phyloP scores from a whole-genome alignment of 92 coral and sea anemone species.

The Ricordea florida region DNA sequence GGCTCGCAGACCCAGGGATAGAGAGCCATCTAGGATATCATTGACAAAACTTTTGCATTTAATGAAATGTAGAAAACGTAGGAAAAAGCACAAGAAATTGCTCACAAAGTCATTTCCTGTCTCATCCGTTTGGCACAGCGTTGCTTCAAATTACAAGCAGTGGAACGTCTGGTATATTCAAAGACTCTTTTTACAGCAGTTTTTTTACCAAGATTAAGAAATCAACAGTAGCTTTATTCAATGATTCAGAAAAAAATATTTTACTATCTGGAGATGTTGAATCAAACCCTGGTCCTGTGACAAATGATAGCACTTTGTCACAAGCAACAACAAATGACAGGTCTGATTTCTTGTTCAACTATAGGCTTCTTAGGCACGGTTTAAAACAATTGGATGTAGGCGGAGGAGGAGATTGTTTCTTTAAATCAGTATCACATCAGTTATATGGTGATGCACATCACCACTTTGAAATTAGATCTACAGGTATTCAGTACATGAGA shows the following conservation, averaged over 20 bases:
- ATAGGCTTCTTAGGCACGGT: constrained; percentile 22
- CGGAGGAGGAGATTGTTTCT: constrained; percentile 48
- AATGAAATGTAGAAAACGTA: constrained; percentile 42
- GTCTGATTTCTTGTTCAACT: background rate
- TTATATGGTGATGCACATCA: constrained; percentile 30
- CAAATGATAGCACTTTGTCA: background rate
- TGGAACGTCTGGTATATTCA: constrained; percentile 31
- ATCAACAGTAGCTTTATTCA: background rate
- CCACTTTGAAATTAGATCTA: constrained; percentile 18
- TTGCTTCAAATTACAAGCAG: constrained; percentile 40
- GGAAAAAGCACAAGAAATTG: constrained; percentile 19
- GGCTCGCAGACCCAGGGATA: constrained; percentile 24
- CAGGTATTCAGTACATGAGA: constrained; percentile 7
- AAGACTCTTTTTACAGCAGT: constrained; percentile 29
- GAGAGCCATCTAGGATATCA: constrained; percentile 36
- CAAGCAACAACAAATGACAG: background rate
- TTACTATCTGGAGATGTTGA: constrained; percentile 25
- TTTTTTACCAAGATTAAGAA: background rate
- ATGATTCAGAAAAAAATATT: background rate
- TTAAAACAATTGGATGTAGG: constrained; percentile 53
- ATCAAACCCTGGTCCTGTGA: constrained; percentile 1
- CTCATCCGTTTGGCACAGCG: constrained; percentile 28
- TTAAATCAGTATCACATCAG: constrained; percentile 52
- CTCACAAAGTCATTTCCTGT: constrained; percentile 25
- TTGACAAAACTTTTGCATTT: constrained; percentile 12